Conservation (phyloP, 2,113 vertebrate species). For the Nerophis lumbriciformis region DNA sequence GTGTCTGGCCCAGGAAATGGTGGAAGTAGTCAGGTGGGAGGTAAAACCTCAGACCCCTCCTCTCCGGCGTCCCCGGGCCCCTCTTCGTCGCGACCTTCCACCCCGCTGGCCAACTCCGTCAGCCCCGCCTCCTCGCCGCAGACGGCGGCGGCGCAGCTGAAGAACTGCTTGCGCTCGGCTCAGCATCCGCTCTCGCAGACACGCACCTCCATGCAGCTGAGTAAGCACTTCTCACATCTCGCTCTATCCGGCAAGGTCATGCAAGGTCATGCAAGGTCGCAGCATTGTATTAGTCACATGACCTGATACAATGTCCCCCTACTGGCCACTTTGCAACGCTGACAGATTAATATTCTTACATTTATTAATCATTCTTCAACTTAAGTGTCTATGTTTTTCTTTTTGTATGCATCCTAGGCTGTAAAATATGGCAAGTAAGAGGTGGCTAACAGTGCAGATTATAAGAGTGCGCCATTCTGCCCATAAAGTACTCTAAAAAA, state of each 20-base stretch:
- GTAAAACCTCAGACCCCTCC: slow-evolving; percentile 58
- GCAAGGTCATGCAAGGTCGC: too few relatives aligned
- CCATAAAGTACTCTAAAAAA: too few relatives aligned
- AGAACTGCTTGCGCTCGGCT: slow-evolving; percentile 79
- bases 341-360: too few relatives aligned
- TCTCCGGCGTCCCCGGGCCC: slow-evolving; percentile 71
- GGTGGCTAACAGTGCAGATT: too few relatives aligned
- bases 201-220: slow-evolving; percentile 78
- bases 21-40: slow-evolving; percentile 32
- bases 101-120: slow-evolving; percentile 62
- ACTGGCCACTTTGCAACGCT: too few relatives aligned
- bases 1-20: slow-evolving; percentile 59
- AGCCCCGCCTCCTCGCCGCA: slow-evolving; percentile 75
- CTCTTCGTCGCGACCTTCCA: slow-evolving; percentile 60
- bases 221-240: slow-evolving; percentile 58
- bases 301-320: too few relatives aligned
- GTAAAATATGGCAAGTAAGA: too few relatives aligned
- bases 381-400: too few relatives aligned
- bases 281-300: too few relatives aligned
- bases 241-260: background rate
- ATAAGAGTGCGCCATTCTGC: too few relatives aligned
- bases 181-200: slow-evolving; percentile 76
- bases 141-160: slow-evolving; percentile 72
- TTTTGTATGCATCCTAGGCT: too few relatives aligned
- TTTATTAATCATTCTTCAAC: too few relatives aligned